Conservation (phyloP, 1,140 invertebrate genomes). For the Ruditapes philippinarum region DNA sequence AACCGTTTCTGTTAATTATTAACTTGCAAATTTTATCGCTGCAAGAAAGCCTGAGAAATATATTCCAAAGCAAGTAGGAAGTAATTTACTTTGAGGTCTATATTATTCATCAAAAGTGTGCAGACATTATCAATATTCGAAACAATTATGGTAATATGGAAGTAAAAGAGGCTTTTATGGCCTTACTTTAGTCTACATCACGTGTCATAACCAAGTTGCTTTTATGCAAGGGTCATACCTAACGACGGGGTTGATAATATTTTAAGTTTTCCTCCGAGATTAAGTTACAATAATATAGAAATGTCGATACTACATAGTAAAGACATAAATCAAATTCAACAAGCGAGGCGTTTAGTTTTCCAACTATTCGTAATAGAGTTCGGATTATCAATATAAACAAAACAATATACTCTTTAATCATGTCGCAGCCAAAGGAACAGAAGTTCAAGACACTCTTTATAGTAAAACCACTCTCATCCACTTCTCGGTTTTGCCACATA, state of each 20-base stretch:
- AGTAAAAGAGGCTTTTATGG: background rate
- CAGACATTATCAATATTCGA: background rate
- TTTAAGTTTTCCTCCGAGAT: background rate
- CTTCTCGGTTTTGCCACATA: no score
- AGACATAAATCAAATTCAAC: conserved; percentile 9
- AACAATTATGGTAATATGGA: background rate
- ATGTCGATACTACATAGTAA: background rate
- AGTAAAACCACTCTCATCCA: no score
- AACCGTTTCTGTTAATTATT: no score
- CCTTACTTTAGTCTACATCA: background rate
- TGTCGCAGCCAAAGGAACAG: no score
- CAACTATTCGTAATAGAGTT: background rate
- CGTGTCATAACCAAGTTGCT: background rate
- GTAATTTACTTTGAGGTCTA: no score
- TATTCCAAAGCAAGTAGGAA: no score
- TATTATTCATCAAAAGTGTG: background rate
- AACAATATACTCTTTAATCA: no score
- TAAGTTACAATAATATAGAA: background rate
- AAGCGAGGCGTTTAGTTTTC: conserved; percentile 5
- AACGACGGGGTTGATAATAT: background rate
- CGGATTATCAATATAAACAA: no score
- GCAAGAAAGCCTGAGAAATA: no score
- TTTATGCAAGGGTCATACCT: background rate
- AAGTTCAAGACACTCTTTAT: no score
- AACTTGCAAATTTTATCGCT: no score